phyloP scores from a whole-genome alignment of 2,888 invertebrate genomes.

The Pasiphila rectangulata region DNA sequence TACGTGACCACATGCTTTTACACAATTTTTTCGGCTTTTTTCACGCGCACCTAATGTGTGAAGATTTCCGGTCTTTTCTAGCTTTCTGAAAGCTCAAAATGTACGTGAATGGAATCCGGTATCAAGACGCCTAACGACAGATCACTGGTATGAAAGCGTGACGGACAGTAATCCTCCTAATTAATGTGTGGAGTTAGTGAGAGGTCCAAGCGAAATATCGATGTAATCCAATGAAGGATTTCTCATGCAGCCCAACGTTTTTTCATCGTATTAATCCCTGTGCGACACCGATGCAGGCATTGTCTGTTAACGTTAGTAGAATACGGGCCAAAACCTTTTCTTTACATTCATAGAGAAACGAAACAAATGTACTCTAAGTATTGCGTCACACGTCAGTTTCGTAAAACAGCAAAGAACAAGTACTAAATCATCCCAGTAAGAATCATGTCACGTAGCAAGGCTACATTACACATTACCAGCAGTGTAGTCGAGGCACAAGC shows the following conservation, averaged over 20 bases:
- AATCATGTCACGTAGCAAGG: slow-evolving; percentile 33
- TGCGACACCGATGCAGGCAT: neutral
- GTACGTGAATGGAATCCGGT: slow-evolving; percentile 23
- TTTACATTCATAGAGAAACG: neutral
- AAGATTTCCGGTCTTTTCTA: slow-evolving; percentile 6
- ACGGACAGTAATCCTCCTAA: slow-evolving; percentile 47
- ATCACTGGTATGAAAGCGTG: slow-evolving; percentile 44
- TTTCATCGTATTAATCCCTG: neutral
- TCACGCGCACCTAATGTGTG: too few species aligned
- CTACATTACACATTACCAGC: slow-evolving; percentile 31
- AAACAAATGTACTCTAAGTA: slow-evolving; percentile 5
- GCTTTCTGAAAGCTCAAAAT: slow-evolving; percentile 3
- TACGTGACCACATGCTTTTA: too few species aligned
- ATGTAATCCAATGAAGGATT: slow-evolving; percentile 32
- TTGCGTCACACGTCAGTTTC: slow-evolving; percentile 10
- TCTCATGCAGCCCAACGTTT: neutral
- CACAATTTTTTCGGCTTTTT: too few species aligned
- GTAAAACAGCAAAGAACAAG: slow-evolving; percentile 15
- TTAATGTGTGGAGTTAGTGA: slow-evolving; percentile 45
- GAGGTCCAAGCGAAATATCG: slow-evolving; percentile 39
- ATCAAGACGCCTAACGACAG: slow-evolving; percentile 30
- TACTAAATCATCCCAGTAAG: slow-evolving; percentile 30
- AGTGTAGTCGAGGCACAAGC: slow-evolving; percentile 27
- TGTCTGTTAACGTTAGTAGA: neutral
- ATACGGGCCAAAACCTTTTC: too few species aligned